These are phyloP conservation scores for Discoglossus pictus DNA, from an alignment of 2,797 vertebrate genomes.

Conservation along the genomic window DNA sequence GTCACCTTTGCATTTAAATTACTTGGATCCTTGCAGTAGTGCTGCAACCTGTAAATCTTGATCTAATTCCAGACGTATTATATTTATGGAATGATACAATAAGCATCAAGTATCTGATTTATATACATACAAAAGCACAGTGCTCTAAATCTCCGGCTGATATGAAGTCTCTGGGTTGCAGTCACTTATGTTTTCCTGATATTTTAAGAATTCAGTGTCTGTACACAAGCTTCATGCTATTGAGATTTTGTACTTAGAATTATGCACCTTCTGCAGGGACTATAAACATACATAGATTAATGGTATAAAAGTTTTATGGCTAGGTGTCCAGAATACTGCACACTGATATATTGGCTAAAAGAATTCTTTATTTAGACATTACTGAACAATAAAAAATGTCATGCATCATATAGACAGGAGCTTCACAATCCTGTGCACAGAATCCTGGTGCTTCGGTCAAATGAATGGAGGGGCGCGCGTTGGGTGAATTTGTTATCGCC, in stretches of 20 bases:
- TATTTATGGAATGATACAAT: too few species aligned
- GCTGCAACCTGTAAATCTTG: too few species aligned
- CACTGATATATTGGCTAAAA: slow-evolving; percentile 33
- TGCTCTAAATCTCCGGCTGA: too few species aligned
- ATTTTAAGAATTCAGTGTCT: not conserved
- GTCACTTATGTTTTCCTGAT: not conserved
- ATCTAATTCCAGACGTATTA: too few species aligned
- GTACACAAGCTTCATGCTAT: slow-evolving; percentile 1
- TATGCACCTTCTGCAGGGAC: slow-evolving; percentile 27
- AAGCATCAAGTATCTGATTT: too few species aligned
- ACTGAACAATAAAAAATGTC: slow-evolving; percentile 10
- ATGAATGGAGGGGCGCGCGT: not conserved
- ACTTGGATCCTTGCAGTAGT: too few species aligned
- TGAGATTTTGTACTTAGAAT: slow-evolving; percentile 3
- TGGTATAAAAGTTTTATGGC: slow-evolving; percentile 34
- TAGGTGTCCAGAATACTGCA: slow-evolving; percentile 18
- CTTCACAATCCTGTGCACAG: not conserved
- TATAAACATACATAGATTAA: slow-evolving; percentile 41
- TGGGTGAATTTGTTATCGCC: too few species aligned
- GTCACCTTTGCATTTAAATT: too few species aligned
- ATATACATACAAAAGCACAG: too few species aligned
- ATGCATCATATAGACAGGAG: slow-evolving; percentile 4
- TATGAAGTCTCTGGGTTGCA: too few species aligned
- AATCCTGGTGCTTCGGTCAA: not conserved
- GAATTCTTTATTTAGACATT: slow-evolving; percentile 34